A percentile compares a stretch with the other conserved stretches of the same genome.
Conservation (phyloP, 2,797 vertebrate genomes). For the Margarornis squamiger region DNA sequence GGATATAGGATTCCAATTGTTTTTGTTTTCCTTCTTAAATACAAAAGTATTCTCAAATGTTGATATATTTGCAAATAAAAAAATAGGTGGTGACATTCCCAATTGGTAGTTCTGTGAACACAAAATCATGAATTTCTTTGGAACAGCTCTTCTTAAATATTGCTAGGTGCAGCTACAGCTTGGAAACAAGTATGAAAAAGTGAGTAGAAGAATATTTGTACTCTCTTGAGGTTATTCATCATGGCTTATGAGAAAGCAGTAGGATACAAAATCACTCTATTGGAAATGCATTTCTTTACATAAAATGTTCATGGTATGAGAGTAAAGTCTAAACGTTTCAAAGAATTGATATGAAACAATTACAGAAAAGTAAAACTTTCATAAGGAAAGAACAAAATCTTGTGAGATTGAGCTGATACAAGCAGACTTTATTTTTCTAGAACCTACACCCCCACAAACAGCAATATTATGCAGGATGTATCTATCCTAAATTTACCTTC, state of each 20-base stretch:
- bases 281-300: background rate
- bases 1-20: background rate
- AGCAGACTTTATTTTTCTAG: background rate
- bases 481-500: background rate
- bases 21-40: background rate
- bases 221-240: background rate
- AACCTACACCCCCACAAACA: accelerated
- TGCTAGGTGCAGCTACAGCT: background rate
- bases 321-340: background rate
- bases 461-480: background rate
- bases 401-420: background rate
- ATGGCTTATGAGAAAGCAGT: background rate
- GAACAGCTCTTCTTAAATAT: background rate
- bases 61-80: background rate
- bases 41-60: background rate
- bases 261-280: background rate
- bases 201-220: background rate
- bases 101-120: background rate
- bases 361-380: background rate
- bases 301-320: background rate
- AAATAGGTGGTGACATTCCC: background rate
- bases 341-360: background rate
- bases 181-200: background rate
- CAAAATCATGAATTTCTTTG: background rate
- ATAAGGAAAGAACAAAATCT: background rate